Base-by-base conservation (phyloP, 2,888 invertebrate genomes). In the Neoitamus cyanurus region DNA sequence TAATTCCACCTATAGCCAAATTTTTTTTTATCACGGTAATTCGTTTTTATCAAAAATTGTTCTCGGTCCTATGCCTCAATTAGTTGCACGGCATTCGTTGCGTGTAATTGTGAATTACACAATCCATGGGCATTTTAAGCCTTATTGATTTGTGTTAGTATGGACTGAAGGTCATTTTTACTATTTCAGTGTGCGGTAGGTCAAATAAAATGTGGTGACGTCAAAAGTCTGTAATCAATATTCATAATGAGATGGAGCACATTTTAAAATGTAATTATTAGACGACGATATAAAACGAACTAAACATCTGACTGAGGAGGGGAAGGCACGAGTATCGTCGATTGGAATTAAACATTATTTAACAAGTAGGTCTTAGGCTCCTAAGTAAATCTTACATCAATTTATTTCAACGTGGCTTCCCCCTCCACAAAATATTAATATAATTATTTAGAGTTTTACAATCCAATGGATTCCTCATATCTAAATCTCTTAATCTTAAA, bases 111-210 rank as follows among this genome's bases (percentile, higher is more conserved):
- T 48, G 2, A 48, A 6, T 72, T 72, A 72, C 20, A 34, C n/a
- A 72, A 72, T 72, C 34, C 36, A 2, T n/a, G 34, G 13, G 34
- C 4, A 20, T 13, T 72, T 34, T 15, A 72, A 72, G 72, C 7
- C 2, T 7, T 72, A 72, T 72, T 72, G 72, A 72, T 72, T 34
- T 20, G 9, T 48, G 1, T 20, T 48, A 48, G 20, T 48, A n/a
- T 1, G 15, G 34, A 34, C 31, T 34, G 72, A 72, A 72, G 72
- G 72, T 72, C 72, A 72, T 30, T 72, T 36, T 72, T 72, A 72
- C 31, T 36, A 31, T 31, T 31, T 11, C 28, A 34, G 2, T 31
- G 11, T 72, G 9, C n/a, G 34, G 72, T 72, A 13, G 31, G 72
- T 72, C 34, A 34, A 72, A 72, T 31, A 34, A 6, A 11, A 70